Percentiles rank a stretch among this genome's conserved stretches.
Conservation (phyloP, 2,888 invertebrate genomes). For the Drosophila demipolita region DNA sequence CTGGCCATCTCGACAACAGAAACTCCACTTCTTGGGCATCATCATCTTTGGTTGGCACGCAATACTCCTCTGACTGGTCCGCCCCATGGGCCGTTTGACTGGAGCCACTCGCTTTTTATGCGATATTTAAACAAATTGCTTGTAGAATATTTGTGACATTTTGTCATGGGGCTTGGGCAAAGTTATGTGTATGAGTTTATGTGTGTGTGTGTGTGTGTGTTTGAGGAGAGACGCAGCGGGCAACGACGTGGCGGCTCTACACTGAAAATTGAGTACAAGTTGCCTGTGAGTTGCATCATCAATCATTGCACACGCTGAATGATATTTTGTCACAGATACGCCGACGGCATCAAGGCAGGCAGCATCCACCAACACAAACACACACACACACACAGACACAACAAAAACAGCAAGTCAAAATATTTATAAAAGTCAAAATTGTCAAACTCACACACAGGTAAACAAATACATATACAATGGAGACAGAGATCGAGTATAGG, state of each 20-base stretch:
- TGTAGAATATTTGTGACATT: conserved; percentile 81
- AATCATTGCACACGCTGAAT: conserved; percentile 81
- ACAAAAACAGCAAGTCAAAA: conserved; percentile 69
- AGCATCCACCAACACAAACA: conserved; percentile 30
- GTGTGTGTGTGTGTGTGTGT: conserved; percentile 12
- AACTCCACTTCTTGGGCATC: conserved; percentile 20
- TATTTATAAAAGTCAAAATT: conserved; percentile 82
- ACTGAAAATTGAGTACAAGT: conserved; percentile 81
- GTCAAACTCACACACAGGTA: conserved; percentile 58
- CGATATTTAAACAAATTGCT: conserved; percentile 82
- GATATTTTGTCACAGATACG: conserved; percentile 81
- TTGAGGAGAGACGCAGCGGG: conserved; percentile 34
- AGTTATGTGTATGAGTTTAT: conserved; percentile 35
- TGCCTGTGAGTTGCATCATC: conserved; percentile 79
- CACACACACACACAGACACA: conserved; percentile 17
- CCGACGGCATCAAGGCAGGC: conserved; percentile 52
- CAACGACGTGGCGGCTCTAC: conserved; percentile 42
- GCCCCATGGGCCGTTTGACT: conserved; percentile 54
- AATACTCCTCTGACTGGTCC: conserved; percentile 52
- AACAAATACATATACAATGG: conserved; percentile 3
- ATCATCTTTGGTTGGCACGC: conserved; percentile 53
- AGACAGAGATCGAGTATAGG: conserved; percentile 36
- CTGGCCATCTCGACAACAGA: not conserved
- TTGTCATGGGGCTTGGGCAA: conserved; percentile 66
- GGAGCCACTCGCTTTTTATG: conserved; percentile 63